Base-by-base conservation (phyloP, 2,797 vertebrate species). In the Iguana delicatissima region DNA sequence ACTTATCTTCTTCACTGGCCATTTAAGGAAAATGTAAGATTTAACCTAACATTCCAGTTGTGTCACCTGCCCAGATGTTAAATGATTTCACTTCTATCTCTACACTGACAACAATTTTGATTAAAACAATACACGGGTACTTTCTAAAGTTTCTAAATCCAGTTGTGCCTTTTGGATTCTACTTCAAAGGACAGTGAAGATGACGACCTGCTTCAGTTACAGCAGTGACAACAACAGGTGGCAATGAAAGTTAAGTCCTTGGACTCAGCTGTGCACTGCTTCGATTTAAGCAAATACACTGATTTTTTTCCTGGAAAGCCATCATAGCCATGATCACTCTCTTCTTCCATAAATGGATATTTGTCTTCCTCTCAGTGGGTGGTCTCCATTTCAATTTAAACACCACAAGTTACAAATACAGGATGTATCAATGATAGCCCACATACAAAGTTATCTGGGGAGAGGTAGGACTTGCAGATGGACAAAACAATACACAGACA, bases 291-390 rank as follows among this genome's bases (percentile, higher is more conserved):
- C 90, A 96, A 96, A 95, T 93, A 93, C 24, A 13, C 84, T 46
- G 0, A n/a, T 26, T 89, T 76, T 67, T 46, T 55, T 35, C 84
- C 93, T 72, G 79, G 90, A 74, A 83, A 93, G 94, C 94, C 95
- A 94, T 95, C 95, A 94, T 90, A 96, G 91, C 92, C 86, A 86
- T 92, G 93, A 94, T 95, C 93, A 90, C 91, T 93, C 90, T 95
- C 84, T 55, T n/a, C 89, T 96, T 92, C 95, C 96, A 96, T 96
- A 96, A 96, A 96, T 94, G 94, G 96, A 92, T 96, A 92, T 94
- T 96, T 96, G 95, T 93, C 94, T 96, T 95, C 84, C 80, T 94
- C 95, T 95, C 92, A n/a, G 94, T 96, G 95, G 96, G 96, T 96
- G 96, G 96, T 96, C 96, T 95, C 89, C 2, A 88, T 94, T 95